Conservation (phyloP, 2,888 invertebrate species). For the Drosophila flavopinicola region DNA sequence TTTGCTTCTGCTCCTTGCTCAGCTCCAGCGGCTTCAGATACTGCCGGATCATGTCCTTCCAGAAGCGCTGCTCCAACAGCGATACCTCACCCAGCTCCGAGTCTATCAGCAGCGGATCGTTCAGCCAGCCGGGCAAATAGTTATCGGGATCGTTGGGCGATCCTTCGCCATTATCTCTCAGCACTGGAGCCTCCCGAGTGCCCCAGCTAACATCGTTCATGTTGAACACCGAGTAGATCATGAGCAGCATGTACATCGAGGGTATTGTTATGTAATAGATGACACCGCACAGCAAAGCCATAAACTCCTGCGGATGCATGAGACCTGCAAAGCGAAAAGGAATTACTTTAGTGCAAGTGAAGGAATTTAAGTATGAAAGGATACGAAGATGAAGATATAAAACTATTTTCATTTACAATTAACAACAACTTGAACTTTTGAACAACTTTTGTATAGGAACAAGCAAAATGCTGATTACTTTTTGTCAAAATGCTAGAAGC, state of each 20-base stretch:
- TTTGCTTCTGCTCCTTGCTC: slow-evolving; percentile 86
- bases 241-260: slow-evolving; percentile 96
- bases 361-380: no score
- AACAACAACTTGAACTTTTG: no score
- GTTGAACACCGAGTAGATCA: slow-evolving; percentile 96
- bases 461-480: no score
- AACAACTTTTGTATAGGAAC: no score
- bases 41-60: slow-evolving; percentile 90
- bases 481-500: no score
- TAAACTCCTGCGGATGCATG: slow-evolving; percentile 92
- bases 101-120: slow-evolving; percentile 87
- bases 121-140: slow-evolving; percentile 87
- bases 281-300: slow-evolving; percentile 89
- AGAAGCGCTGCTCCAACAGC: slow-evolving; percentile 89
- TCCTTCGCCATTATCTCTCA: slow-evolving; percentile 43
- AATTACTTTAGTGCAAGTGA: no score
- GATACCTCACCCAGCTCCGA: slow-evolving; percentile 88
- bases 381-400: no score
- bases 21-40: slow-evolving; percentile 91
- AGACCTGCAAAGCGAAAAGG: slow-evolving; percentile 84
- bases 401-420: no score
- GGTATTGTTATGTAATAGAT: slow-evolving; percentile 97
- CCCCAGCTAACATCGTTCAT: slow-evolving; percentile 98
- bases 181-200: slow-evolving; percentile 90
- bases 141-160: slow-evolving; percentile 43